Conservation (phyloP, 2,888 invertebrate species). For the Plebejus argus region DNA sequence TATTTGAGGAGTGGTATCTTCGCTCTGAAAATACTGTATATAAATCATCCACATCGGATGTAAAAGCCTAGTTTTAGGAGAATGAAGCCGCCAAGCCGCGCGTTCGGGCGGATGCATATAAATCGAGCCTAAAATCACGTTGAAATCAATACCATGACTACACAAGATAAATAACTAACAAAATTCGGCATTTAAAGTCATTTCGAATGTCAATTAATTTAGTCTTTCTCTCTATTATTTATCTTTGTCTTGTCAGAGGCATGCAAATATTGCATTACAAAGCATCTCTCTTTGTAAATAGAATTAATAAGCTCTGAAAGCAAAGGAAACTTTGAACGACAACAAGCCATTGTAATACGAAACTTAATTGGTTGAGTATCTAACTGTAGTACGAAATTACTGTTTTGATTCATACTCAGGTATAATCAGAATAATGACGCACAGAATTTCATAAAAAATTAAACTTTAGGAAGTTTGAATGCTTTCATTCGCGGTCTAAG, state of each 20-base stretch:
- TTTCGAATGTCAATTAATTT: not conserved
- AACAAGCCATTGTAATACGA: conserved; percentile 3
- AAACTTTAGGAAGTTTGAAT: too few species aligned
- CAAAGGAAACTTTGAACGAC: conserved; percentile 29
- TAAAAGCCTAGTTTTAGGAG: too few species aligned
- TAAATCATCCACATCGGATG: too few species aligned
- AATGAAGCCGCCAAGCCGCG: too few species aligned
- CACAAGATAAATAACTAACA: not conserved
- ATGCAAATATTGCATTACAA: conserved; percentile 66
- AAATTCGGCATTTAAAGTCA: not conserved
- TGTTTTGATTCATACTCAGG: not conserved
- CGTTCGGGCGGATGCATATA: too few species aligned
- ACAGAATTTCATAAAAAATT: not conserved
- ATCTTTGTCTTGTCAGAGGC: conserved; percentile 33
- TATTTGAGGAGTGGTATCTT: too few species aligned
- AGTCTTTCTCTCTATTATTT: not conserved
- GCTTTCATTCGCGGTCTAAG: too few species aligned
- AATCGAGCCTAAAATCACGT: too few species aligned
- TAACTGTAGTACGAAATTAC: not conserved
- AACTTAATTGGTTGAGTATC: not conserved
- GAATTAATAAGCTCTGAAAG: conserved; percentile 51
- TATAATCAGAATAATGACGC: not conserved
- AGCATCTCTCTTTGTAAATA: conserved; percentile 51
- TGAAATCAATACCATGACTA: too few species aligned
- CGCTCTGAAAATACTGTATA: too few species aligned